Evolutionary conservation across 2,888 invertebrate genomes (phyloP).

Genomic region (Unio pictorum): DNA sequence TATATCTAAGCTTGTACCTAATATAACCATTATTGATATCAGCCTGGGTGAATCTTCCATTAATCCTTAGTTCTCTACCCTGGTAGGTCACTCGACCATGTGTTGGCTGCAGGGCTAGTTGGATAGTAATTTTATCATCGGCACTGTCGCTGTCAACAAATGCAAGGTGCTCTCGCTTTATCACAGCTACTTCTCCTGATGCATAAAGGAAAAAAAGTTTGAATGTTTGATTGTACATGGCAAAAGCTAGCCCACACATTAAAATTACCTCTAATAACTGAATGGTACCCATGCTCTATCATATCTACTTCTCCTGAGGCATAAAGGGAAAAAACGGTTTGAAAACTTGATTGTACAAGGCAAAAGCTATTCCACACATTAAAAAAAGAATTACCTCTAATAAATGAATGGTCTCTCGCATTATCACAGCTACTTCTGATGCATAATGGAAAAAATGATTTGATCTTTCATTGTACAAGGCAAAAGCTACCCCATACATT

Average conservation of each 20-base stretch:
- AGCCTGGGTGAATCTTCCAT: conserved; percentile 56
- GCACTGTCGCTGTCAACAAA: conserved; percentile 56
- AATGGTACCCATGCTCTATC: conserved; percentile 43
- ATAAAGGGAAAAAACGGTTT: background rate
- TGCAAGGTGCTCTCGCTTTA: conserved; percentile 46
- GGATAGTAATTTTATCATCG: conserved; percentile 47
- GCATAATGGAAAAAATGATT: background rate
- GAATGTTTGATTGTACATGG: background rate
- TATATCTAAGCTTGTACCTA: conserved; percentile 34
- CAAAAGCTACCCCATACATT: background rate
- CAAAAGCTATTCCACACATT: background rate
- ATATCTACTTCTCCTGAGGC: conserved; percentile 43
- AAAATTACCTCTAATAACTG: conserved; percentile 45
- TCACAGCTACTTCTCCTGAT: conserved; percentile 46
- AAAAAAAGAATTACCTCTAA: background rate
- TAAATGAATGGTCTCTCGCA: conserved; percentile 51
- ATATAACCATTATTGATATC: conserved; percentile 56
- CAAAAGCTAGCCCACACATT: background rate
- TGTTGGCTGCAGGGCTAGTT: conserved; percentile 34
- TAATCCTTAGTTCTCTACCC: conserved; percentile 27
- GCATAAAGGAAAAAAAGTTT: background rate
- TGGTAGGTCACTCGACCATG: conserved; percentile 54
- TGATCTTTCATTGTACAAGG: background rate
- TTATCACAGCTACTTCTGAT: conserved; percentile 36
- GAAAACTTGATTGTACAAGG: background rate